Evolutionary conservation across 2,113 vertebrate species (phyloP).

Genomic region (Daubentonia madagascariensis): DNA sequence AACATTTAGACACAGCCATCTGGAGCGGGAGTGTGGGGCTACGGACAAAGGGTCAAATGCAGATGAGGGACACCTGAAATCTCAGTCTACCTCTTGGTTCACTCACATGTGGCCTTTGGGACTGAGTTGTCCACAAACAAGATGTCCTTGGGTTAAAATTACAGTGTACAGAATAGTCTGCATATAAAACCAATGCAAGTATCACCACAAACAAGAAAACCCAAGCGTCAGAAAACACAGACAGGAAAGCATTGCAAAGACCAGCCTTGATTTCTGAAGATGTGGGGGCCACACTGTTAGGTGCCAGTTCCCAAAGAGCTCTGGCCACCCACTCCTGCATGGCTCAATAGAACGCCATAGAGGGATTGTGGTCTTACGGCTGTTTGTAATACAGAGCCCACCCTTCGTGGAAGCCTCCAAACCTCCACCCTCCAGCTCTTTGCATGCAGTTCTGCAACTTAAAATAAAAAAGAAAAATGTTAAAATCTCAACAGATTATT

Average conservation of each 20-base stretch:
- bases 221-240: neutral
- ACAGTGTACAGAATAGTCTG: fast-evolving
- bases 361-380: neutral
- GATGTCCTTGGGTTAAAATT: neutral
- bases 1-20: neutral
- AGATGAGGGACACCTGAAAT: neutral
- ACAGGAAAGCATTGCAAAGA: neutral
- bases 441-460: neutral
- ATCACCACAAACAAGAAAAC: neutral
- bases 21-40: neutral
- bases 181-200: neutral
- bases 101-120: too few species aligned
- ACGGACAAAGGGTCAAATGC: fast-evolving
- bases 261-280: neutral
- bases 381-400: neutral
- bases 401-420: neutral
- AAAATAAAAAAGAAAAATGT: slow-evolving; percentile 33
- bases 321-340: fast-evolving
- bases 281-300: too few species aligned
- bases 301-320: neutral
- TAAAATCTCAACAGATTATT: slow-evolving; percentile 52
- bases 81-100: neutral
- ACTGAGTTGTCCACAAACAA: neutral
- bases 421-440: neutral
- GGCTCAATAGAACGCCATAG: neutral